A percentile compares a stretch with the other conserved stretches of the same genome.
Conservation (phyloP, 2,113 vertebrate genomes). For the Xenus cinereus region DNA sequence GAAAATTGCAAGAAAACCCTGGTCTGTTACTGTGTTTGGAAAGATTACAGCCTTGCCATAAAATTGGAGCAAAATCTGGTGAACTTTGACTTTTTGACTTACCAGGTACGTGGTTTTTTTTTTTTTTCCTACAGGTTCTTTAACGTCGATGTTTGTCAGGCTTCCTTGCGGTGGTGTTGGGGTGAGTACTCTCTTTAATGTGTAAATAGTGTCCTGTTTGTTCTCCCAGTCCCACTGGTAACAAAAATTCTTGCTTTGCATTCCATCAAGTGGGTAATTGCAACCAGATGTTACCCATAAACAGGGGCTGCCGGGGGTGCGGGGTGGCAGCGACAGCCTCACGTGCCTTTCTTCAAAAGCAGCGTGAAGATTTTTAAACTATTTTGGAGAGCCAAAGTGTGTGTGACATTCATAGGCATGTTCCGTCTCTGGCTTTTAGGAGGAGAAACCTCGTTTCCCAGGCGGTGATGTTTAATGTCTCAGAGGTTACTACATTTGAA, state of each 20-base stretch:
- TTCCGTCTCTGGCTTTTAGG: not conserved
- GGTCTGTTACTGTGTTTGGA: not conserved
- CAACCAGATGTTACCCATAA: constrained; percentile 83
- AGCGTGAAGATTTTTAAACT: not conserved
- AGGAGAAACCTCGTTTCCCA: not conserved
- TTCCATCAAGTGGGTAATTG: constrained; percentile 78
- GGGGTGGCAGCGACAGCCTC: not conserved
- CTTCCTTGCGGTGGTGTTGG: constrained; percentile 95
- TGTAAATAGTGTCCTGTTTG: constrained; percentile 80
- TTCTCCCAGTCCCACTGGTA: constrained; percentile 74
- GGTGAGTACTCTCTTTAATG: constrained; percentile 84
- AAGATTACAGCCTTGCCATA: not conserved
- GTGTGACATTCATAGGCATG: not conserved
- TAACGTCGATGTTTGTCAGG: constrained; percentile 92
- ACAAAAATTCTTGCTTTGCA: constrained; percentile 79
- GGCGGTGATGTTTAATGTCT: not conserved
- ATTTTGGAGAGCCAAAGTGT: not conserved
- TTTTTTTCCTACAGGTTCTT: constrained; percentile 78
- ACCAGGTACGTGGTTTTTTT: not conserved
- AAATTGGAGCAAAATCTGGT: not conserved
- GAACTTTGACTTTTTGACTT: constrained; percentile 21
- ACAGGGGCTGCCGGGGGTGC: constrained; percentile 33
- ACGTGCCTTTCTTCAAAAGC: constrained; percentile 52
- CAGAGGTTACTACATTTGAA: not conserved
- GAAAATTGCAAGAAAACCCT: not conserved